Conservation (phyloP, 2,113 vertebrate genomes). For the Myiopsitta monachus region DNA sequence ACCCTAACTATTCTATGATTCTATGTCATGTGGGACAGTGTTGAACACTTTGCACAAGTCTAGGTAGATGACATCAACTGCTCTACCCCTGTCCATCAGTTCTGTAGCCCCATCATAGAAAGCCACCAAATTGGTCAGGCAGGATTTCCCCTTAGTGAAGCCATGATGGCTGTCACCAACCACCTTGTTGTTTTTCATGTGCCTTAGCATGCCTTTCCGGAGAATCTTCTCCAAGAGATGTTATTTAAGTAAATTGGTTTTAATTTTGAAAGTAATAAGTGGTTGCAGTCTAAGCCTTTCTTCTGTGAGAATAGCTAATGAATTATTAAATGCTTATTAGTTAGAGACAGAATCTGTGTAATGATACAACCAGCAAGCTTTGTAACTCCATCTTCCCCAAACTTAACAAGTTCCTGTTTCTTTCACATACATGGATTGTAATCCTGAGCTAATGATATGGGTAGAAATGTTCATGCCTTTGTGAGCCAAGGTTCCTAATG, state of each 20-base stretch:
- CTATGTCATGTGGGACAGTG: no score
- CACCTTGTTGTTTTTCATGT: no score
- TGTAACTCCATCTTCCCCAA: background rate
- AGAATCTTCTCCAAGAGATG: background rate
- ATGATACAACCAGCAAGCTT: background rate
- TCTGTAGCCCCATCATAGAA: no score
- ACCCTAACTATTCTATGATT: no score
- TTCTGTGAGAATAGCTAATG: background rate
- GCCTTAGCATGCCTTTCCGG: no score
- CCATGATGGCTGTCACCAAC: no score
- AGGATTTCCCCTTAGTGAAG: no score
- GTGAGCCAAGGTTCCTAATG: slow-evolving; percentile 38
- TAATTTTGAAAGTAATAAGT: background rate
- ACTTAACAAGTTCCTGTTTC: background rate
- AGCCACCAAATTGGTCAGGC: no score
- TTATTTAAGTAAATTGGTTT: background rate
- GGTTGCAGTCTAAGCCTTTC: background rate
- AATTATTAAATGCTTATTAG: background rate
- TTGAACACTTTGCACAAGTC: no score
- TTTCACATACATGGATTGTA: background rate
- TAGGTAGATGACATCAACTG: no score
- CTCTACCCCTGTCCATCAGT: no score
- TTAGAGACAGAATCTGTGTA: background rate
- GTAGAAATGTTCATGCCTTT: slow-evolving; percentile 20
- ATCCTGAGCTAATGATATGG: slow-evolving; percentile 13